Percentiles rank a stretch among this genome's conserved stretches.
These are phyloP conservation scores for Phaethon lepturus DNA, from an alignment of 2,113 vertebrate genomes.

Conservation along the genomic window DNA sequence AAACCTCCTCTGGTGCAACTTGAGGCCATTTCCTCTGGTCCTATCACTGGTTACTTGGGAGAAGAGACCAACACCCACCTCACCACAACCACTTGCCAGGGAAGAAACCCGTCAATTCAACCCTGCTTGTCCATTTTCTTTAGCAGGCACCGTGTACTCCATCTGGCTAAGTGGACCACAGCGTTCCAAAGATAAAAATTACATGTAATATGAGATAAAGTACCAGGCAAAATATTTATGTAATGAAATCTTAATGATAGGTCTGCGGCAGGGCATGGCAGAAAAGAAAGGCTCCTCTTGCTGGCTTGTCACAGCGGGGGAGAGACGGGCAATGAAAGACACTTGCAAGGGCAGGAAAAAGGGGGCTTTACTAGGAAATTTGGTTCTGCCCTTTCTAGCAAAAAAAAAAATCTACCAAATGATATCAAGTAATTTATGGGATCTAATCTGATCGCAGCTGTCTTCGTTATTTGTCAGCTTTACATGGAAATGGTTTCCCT, in stretches of 20 bases:
- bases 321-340: not conserved
- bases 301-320: not conserved
- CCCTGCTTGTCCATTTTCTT: not conserved
- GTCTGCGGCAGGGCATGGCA: not conserved
- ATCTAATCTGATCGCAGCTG: not conserved
- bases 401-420: not conserved
- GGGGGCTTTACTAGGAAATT: not conserved
- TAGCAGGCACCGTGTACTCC: fast-evolving
- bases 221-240: slow-evolving; percentile 10
- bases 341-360: not conserved
- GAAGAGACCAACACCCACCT: too few species aligned
- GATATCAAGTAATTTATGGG: not conserved
- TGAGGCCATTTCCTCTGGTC: too few species aligned
- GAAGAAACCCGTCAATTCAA: fast-evolving
- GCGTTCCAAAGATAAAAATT: not conserved
- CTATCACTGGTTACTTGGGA: too few species aligned
- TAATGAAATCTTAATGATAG: not conserved
- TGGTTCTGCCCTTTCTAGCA: not conserved
- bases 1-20: too few species aligned
- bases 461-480: not conserved
- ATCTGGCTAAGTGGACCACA: not conserved
- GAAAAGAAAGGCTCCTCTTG: not conserved
- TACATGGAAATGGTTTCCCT: not conserved
- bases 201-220: slow-evolving; percentile 5
- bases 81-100: not conserved